Conservation (phyloP, 2,797 vertebrate genomes). For the Chanos chanos region DNA sequence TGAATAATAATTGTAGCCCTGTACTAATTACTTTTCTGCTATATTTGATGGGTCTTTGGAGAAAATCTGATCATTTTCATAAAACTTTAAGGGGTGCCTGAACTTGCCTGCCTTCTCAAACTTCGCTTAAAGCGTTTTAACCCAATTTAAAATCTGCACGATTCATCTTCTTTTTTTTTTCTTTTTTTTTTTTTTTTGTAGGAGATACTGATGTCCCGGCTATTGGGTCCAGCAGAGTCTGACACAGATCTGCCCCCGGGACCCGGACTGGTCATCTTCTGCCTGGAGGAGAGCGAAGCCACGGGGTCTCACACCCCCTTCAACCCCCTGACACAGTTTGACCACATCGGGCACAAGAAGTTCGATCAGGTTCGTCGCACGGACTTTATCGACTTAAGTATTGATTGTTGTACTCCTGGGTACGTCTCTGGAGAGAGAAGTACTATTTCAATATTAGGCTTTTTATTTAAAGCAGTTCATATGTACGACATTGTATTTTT, state of each 20-base stretch:
- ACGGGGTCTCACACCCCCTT: slow-evolving; percentile 58
- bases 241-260: slow-evolving; percentile 40
- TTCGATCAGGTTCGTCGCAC: slow-evolving; percentile 81
- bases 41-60: slow-evolving; percentile 27
- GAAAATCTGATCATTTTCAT: slow-evolving; percentile 44
- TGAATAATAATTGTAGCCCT: slow-evolving; percentile 42
- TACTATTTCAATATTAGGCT: too few species aligned
- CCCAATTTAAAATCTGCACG: not conserved
- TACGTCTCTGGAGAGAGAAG: too few species aligned
- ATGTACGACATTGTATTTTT: slow-evolving; percentile 31
- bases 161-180: slow-evolving; percentile 20
- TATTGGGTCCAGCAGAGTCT: slow-evolving; percentile 59
- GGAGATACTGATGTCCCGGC: slow-evolving; percentile 78
- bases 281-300: slow-evolving; percentile 43
- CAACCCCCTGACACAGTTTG: slow-evolving; percentile 80
- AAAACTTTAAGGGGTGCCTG: slow-evolving; percentile 28
- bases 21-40: slow-evolving; percentile 38
- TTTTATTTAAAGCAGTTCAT: slow-evolving; percentile 34
- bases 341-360: slow-evolving; percentile 70
- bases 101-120: too few species aligned
- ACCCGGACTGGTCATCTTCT: slow-evolving; percentile 55
- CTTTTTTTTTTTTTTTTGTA: slow-evolving; percentile 51
- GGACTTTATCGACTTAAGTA: too few species aligned
- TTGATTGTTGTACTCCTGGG: too few species aligned
- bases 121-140: too few species aligned